Evolutionary conservation across 1,140 invertebrate genomes (phyloP).

Genomic region (Tetranychus cinnabarinus): DNA sequence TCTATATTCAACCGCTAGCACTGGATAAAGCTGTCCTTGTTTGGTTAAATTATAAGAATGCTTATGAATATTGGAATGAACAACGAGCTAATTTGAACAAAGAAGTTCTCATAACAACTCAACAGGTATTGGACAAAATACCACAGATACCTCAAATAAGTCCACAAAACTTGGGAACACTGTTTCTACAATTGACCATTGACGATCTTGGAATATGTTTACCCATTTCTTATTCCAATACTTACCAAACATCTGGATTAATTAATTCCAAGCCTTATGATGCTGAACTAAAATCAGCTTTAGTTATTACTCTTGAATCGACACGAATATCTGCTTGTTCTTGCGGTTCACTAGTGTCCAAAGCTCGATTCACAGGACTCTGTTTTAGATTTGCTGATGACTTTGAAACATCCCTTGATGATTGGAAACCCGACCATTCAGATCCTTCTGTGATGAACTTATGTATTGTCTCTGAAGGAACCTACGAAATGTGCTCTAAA

Average conservation of each 20-base stretch:
- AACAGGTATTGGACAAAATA: slow-evolving; percentile 47
- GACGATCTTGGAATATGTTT: slow-evolving; percentile 91
- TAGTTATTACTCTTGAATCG: slow-evolving; percentile 78
- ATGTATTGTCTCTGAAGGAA: slow-evolving; percentile 88
- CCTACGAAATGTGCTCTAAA: slow-evolving; percentile 83
- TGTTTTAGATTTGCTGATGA: slow-evolving; percentile 85
- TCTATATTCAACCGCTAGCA: slow-evolving; percentile 83
- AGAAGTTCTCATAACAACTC: slow-evolving; percentile 39
- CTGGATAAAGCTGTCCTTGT: slow-evolving; percentile 89
- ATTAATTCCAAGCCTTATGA: slow-evolving; percentile 23
- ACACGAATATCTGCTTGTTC: slow-evolving; percentile 76
- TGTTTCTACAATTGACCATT: slow-evolving; percentile 80
- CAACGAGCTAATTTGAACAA: slow-evolving; percentile 65
- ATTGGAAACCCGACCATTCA: slow-evolving; percentile 78
- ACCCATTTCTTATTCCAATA: slow-evolving; percentile 26
- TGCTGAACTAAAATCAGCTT: slow-evolving; percentile 55
- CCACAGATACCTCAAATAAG: slow-evolving; percentile 13
- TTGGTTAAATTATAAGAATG: slow-evolving; percentile 95
- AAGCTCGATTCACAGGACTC: slow-evolving; percentile 36
- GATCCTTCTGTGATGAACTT: slow-evolving; percentile 73
- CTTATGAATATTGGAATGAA: slow-evolving; percentile 96
- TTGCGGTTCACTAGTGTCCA: slow-evolving; percentile 51
- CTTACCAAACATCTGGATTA: neutral
- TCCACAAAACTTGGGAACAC: slow-evolving; percentile 41
- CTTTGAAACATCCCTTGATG: slow-evolving; percentile 81